phyloP scores from a whole-genome alignment of 2,113 vertebrate species.

The Salvelinus alpinus region DNA sequence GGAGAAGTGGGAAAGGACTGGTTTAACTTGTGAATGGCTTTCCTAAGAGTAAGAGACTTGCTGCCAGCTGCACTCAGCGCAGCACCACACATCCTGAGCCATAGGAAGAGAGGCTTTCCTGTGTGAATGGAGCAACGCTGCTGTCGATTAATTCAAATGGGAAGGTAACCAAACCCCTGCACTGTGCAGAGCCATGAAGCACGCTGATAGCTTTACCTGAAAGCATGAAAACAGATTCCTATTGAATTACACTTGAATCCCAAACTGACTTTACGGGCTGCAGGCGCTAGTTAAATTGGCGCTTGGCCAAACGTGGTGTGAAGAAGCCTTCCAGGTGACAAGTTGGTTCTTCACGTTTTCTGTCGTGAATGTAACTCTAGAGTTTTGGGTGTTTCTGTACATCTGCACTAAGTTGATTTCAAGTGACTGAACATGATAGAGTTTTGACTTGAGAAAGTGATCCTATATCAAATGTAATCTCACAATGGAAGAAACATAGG shows the following conservation, averaged over 20 bases:
- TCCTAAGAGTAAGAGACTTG: slow-evolving; percentile 1
- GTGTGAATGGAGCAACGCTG: slow-evolving; percentile 16
- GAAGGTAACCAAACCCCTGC: slow-evolving; percentile 47
- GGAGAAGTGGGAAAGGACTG: not conserved
- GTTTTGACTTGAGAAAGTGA: no score
- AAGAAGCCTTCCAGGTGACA: not conserved
- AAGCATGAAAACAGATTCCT: slow-evolving; percentile 39
- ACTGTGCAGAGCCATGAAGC: slow-evolving; percentile 9
- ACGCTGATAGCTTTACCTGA: slow-evolving; percentile 14
- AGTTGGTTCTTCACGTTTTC: no score
- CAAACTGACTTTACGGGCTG: slow-evolving; percentile 21
- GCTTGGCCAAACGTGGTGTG: slow-evolving; percentile 14
- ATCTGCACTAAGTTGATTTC: no score
- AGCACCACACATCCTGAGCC: not conserved
- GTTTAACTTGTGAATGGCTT: slow-evolving; percentile 6
- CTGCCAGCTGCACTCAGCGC: slow-evolving; percentile 3
- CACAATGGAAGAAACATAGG: no score
- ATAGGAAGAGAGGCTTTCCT: slow-evolving; percentile 2
- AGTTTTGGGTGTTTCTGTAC: no score
- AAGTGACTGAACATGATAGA: no score
- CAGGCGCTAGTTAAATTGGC: slow-evolving; percentile 12
- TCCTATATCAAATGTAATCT: no score
- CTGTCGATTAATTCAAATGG: slow-evolving; percentile 25
- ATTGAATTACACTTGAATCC: slow-evolving; percentile 41
- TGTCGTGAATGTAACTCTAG: no score